A percentile compares a stretch with the other conserved stretches of the same genome.
Conservation (phyloP, 2,113 vertebrate species). For the Cryptoleucopteryx plumbea region DNA sequence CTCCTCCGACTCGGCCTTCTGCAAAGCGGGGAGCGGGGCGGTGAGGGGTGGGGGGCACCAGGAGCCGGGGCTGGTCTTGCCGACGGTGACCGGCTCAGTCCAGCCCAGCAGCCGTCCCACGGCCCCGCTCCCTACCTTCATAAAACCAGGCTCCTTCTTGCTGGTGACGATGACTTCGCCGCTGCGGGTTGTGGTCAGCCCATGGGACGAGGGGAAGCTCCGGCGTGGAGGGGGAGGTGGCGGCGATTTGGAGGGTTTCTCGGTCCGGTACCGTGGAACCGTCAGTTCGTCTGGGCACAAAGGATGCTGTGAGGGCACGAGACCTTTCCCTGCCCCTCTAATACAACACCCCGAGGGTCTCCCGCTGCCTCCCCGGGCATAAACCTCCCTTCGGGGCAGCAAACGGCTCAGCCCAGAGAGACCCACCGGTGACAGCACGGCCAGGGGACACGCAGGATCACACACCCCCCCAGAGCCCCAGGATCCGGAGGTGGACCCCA, state of each 20-base stretch:
- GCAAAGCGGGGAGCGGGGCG: not conserved
- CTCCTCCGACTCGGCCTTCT: slow-evolving; percentile 93
- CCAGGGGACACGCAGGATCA: not conserved
- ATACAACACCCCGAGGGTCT: not conserved
- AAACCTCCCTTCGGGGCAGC: not conserved
- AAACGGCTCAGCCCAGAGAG: not conserved
- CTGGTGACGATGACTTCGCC: slow-evolving; percentile 91
- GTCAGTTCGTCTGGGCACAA: slow-evolving; percentile 85
- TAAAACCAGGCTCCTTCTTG: slow-evolving; percentile 81
- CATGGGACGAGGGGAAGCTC: slow-evolving; percentile 93
- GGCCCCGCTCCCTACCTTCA: slow-evolving; percentile 52
- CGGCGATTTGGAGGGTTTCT: slow-evolving; percentile 96
- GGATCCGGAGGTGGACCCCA: not conserved
- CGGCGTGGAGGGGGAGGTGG: slow-evolving; percentile 91
- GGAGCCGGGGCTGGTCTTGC: no score
- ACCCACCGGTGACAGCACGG: accelerated
- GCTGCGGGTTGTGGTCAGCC: slow-evolving; percentile 87
- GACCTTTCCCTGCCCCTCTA: not conserved
- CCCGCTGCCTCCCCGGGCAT: accelerated
- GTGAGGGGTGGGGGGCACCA: not conserved
- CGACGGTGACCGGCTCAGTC: accelerated
- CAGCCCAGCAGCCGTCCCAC: not conserved
- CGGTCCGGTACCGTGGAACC: slow-evolving; percentile 90
- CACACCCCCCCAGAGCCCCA: accelerated
- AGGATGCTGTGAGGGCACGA: not conserved